Conservation (phyloP, 2,888 invertebrate species). For the Odiellus spinosus region DNA sequence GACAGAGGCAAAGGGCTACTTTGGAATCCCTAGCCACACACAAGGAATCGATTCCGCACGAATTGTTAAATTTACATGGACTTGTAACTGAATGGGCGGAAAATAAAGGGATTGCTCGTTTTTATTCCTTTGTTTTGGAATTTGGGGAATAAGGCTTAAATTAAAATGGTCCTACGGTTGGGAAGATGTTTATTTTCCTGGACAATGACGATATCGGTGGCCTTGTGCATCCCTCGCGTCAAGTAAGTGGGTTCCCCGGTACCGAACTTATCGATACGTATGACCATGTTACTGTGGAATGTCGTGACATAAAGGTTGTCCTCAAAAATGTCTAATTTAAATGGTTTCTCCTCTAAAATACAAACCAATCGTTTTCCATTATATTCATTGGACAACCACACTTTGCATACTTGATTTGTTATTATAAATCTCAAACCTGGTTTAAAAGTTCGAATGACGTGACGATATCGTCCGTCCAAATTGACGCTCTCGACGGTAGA, state of each 20-base stretch:
- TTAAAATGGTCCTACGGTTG: slow-evolving; percentile 29
- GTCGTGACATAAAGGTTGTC: slow-evolving; percentile 50
- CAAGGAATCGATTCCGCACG: slow-evolving; percentile 47
- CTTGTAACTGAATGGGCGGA: slow-evolving; percentile 21
- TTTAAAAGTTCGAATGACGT: slow-evolving; percentile 40
- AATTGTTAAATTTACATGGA: slow-evolving; percentile 39
- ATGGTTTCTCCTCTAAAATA: slow-evolving; percentile 43
- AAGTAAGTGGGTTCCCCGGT: slow-evolving; percentile 37
- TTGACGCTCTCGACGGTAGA: slow-evolving; percentile 50
- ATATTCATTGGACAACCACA: too few relatives aligned
- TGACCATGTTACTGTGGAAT: slow-evolving; percentile 43
- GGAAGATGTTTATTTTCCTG: slow-evolving; percentile 47
- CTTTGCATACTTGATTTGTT: too few relatives aligned
- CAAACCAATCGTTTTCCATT: too few relatives aligned
- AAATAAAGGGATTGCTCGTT: too few relatives aligned
- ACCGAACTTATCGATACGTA: slow-evolving; percentile 50
- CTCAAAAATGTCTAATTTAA: slow-evolving; percentile 56
- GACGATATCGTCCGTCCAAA: slow-evolving; percentile 50
- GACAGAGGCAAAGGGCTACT: slow-evolving; percentile 28
- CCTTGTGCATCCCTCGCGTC: slow-evolving; percentile 37
- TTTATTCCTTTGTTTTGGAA: too few relatives aligned
- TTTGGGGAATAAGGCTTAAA: too few relatives aligned
- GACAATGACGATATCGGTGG: slow-evolving; percentile 48
- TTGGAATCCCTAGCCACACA: slow-evolving; percentile 31
- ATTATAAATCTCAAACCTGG: slow-evolving; percentile 30